Conservation (phyloP, 2,888 invertebrate genomes). For the Andrena bucephala region DNA sequence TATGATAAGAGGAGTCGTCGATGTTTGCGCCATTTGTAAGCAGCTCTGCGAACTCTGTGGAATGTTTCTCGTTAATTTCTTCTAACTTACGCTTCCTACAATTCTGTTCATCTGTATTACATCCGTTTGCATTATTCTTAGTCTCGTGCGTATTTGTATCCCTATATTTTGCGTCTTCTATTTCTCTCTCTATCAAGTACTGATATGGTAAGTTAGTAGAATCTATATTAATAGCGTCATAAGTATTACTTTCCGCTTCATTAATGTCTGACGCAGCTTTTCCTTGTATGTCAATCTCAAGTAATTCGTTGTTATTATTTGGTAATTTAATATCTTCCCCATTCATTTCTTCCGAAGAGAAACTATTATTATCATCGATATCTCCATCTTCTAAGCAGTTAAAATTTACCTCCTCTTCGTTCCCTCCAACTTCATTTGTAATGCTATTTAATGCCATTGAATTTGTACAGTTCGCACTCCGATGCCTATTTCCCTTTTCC, state of each 20-base stretch:
- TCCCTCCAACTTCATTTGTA: not conserved
- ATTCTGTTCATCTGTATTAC: not conserved
- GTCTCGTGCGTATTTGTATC: not conserved
- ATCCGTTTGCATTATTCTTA: not conserved
- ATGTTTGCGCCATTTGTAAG: slow-evolving; percentile 17
- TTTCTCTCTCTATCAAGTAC: slow-evolving; percentile 80
- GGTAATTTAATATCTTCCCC: not conserved
- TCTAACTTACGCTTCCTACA: slow-evolving; percentile 2
- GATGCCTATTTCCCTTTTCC: not conserved
- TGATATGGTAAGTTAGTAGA: slow-evolving; percentile 78
- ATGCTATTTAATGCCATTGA: not conserved
- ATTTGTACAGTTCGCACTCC: not conserved
- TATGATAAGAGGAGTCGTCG: slow-evolving; percentile 18
- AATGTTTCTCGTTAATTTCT: not conserved
- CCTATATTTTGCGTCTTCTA: slow-evolving; percentile 67
- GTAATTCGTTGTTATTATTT: not conserved
- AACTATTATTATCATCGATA: slow-evolving; percentile 4
- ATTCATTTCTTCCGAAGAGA: not conserved
- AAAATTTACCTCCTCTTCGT: not conserved
- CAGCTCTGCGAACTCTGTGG: not conserved
- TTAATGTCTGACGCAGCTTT: slow-evolving; percentile 3
- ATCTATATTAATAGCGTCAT: slow-evolving; percentile 45
- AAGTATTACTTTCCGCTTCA: slow-evolving; percentile 1
- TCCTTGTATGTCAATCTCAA: not conserved
- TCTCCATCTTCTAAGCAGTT: not conserved